Percentiles rank a stretch among this genome's conserved stretches.
phyloP scores from a whole-genome alignment of 1,140 invertebrate species.

The Hesperophylax magnus region DNA sequence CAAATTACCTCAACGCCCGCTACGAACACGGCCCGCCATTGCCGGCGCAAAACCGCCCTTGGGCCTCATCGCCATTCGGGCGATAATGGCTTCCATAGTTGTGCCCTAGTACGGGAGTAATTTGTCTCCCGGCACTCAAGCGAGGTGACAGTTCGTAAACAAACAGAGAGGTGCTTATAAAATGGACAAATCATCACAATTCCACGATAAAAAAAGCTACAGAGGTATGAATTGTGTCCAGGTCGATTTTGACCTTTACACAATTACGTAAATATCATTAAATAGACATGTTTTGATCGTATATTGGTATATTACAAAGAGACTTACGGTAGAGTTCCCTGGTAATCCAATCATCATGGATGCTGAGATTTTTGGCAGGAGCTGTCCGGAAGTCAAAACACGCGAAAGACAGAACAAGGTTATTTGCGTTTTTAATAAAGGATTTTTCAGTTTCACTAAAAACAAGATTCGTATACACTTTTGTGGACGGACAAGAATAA shows the following conservation, averaged over 20 bases:
- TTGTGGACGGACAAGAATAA: slow-evolving; percentile 10
- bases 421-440: slow-evolving; percentile 42
- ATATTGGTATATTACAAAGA: neutral
- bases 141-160: slow-evolving; percentile 54
- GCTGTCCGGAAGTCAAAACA: slow-evolving; percentile 34
- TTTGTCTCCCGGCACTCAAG: slow-evolving; percentile 51
- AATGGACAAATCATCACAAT: no score
- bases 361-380: neutral
- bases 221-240: neutral
- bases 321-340: slow-evolving; percentile 30
- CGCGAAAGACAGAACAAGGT: slow-evolving; percentile 43
- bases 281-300: no score
- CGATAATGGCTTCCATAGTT: slow-evolving; percentile 39
- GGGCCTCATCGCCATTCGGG: neutral
- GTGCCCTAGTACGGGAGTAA: slow-evolving; percentile 49
- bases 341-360: slow-evolving; percentile 25
- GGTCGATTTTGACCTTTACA: slow-evolving; percentile 31
- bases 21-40: slow-evolving; percentile 34
- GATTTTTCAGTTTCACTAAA: slow-evolving; percentile 32
- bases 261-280: slow-evolving; percentile 44
- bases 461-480: slow-evolving; percentile 23
- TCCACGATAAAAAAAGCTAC: no score
- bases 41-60: slow-evolving; percentile 24
- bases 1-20: slow-evolving; percentile 41
- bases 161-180: slow-evolving; percentile 38